phyloP scores from a whole-genome alignment of 2,888 invertebrate species.

The Rosalia funebris region DNA sequence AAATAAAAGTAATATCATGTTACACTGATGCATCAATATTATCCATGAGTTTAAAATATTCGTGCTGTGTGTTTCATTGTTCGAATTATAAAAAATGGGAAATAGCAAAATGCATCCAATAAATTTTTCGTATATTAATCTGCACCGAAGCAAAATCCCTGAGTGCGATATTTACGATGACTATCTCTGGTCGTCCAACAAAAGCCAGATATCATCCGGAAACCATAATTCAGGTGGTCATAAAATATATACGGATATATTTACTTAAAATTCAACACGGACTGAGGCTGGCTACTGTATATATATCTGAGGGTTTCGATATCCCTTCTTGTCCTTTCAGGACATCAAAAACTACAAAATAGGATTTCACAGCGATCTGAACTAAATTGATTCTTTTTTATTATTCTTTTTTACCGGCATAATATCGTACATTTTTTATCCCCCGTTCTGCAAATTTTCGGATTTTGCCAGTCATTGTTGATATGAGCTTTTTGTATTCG shows the following conservation, averaged over 20 bases:
- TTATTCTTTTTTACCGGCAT: slow-evolving; percentile 14
- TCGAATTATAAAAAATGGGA: no score
- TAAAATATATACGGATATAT: slow-evolving; percentile 43
- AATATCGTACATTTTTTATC: slow-evolving; percentile 19
- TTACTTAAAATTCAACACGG: slow-evolving; percentile 43
- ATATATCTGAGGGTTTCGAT: no score
- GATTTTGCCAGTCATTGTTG: slow-evolving; percentile 43
- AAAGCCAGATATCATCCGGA: slow-evolving; percentile 47
- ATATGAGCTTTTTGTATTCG: slow-evolving; percentile 23
- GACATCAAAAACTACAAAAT: slow-evolving; percentile 31
- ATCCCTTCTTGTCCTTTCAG: slow-evolving; percentile 26
- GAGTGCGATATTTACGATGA: slow-evolving; percentile 47
- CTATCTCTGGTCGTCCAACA: slow-evolving; percentile 35
- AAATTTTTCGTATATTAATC: slow-evolving; percentile 38
- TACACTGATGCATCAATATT: no score
- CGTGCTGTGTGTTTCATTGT: no score
- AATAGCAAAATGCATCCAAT: slow-evolving; percentile 28
- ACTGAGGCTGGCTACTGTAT: slow-evolving; percentile 24
- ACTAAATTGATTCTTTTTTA: slow-evolving; percentile 34
- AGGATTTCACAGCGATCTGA: slow-evolving; percentile 35
- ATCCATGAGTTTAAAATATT: no score
- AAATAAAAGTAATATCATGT: no score
- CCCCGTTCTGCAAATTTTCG: slow-evolving; percentile 35
- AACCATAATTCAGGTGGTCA: slow-evolving; percentile 47
- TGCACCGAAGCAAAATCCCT: slow-evolving; percentile 37